These are phyloP conservation scores for Casuarius casuarius DNA, from an alignment of 2,113 vertebrate species.

Conservation along the genomic window DNA sequence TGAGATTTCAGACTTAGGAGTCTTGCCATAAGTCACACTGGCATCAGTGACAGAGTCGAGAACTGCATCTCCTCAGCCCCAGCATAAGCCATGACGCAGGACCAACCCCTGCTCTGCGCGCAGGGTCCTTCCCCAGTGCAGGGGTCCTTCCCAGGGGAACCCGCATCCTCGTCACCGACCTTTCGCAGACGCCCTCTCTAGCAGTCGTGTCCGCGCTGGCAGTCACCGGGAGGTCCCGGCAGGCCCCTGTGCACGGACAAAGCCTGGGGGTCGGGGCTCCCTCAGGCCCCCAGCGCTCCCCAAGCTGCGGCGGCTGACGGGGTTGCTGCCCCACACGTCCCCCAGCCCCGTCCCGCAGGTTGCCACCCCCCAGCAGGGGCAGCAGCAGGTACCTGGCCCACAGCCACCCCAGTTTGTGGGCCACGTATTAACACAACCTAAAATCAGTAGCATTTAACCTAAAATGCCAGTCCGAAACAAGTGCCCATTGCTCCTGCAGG, in stretches of 20 bases:
- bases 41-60: background rate
- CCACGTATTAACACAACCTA: no score
- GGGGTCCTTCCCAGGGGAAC: background rate
- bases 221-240: background rate
- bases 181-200: background rate
- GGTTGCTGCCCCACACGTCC: background rate
- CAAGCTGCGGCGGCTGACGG: background rate
- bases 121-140: background rate
- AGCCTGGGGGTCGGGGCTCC: background rate
- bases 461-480: background rate
- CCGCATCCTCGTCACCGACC: background rate
- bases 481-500: background rate
- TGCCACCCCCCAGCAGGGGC: background rate
- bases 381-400: background rate
- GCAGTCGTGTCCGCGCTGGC: background rate
- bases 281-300: background rate
- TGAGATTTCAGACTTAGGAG: background rate
- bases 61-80: background rate
- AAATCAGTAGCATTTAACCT: background rate
- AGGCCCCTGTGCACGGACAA: rapidly evolving
- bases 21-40: background rate
- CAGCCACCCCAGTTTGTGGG: background rate
- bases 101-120: background rate
- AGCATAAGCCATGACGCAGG: background rate
- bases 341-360: rapidly evolving